Evolutionary conservation across 2,113 vertebrate genomes (phyloP).

Genomic region (Poeciliopsis prolifica): DNA sequence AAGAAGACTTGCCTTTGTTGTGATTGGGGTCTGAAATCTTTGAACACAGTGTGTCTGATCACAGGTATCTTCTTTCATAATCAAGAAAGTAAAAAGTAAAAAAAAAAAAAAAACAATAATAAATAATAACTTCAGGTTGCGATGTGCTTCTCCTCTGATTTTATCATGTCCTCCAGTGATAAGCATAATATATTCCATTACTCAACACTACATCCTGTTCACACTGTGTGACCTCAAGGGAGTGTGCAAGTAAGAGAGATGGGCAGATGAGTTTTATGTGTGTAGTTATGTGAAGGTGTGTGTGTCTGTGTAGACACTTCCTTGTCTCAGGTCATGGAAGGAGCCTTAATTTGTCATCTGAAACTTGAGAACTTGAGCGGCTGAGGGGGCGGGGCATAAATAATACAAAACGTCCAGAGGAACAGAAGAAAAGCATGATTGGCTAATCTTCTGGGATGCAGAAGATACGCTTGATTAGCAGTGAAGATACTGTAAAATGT

Average conservation of each 20-base stretch:
- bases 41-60: conserved; percentile 16
- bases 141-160: conserved; percentile 47
- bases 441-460: conserved; percentile 10
- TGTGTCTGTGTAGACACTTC: conserved; percentile 49
- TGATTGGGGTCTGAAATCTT: conserved; percentile 31
- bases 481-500: conserved; percentile 14
- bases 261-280: conserved; percentile 20
- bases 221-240: conserved; percentile 41
- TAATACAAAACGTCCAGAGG: conserved; percentile 73
- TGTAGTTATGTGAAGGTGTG: conserved; percentile 29
- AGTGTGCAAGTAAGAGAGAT: conserved; percentile 22
- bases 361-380: conserved; percentile 60
- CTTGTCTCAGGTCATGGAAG: conserved; percentile 62
- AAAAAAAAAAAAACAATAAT: not conserved
- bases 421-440: conserved; percentile 31
- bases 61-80: conserved; percentile 27
- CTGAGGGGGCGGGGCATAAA: conserved; percentile 76
- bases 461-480: conserved; percentile 37
- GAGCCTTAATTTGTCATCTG: conserved; percentile 78
- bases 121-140: conserved; percentile 35
- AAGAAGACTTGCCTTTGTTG: conserved; percentile 16
- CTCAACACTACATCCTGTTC: conserved; percentile 50
- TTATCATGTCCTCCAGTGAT: conserved; percentile 45
- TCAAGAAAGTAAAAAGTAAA: not conserved
- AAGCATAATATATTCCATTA: conserved; percentile 58